Conservation (phyloP, 2,888 invertebrate genomes). For the Alsophila aescularia region DNA sequence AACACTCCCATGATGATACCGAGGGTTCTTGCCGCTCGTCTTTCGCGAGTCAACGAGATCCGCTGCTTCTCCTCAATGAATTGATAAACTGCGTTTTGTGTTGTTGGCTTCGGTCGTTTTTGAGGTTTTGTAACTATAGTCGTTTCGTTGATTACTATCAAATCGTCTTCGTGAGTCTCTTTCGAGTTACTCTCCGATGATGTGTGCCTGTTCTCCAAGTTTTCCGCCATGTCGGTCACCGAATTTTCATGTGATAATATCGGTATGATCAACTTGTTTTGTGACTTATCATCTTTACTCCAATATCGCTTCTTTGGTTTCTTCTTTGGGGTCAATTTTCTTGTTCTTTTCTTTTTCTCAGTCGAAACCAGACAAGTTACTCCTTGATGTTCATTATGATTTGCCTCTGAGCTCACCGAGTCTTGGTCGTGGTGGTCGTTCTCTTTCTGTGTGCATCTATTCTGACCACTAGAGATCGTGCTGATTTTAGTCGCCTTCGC, state of each 20-base stretch:
- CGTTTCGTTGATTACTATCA: constrained; percentile 63
- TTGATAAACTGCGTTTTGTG: constrained; percentile 89
- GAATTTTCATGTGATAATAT: constrained; percentile 78
- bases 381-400: constrained; percentile 88
- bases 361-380: constrained; percentile 64
- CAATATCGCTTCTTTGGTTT: constrained; percentile 82
- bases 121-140: constrained; percentile 55
- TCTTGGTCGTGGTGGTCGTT: constrained; percentile 87
- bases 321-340: constrained; percentile 76
- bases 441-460: constrained; percentile 76
- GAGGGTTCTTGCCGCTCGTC: constrained; percentile 96
- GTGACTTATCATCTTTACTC: constrained; percentile 77
- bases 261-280: constrained; percentile 77
- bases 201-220: constrained; percentile 69
- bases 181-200: constrained; percentile 80
- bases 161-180: constrained; percentile 69
- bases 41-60: constrained; percentile 96
- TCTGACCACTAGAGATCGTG: constrained; percentile 84
- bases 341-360: constrained; percentile 69
- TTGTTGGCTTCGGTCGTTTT: constrained; percentile 60
- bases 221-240: constrained; percentile 70
- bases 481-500: constrained; percentile 93
- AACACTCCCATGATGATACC: constrained; percentile 99
- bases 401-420: constrained; percentile 93
- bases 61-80: constrained; percentile 95